Evolutionary conservation across 2,888 invertebrate genomes (phyloP).

Genomic region (Diarsia brunnea): DNA sequence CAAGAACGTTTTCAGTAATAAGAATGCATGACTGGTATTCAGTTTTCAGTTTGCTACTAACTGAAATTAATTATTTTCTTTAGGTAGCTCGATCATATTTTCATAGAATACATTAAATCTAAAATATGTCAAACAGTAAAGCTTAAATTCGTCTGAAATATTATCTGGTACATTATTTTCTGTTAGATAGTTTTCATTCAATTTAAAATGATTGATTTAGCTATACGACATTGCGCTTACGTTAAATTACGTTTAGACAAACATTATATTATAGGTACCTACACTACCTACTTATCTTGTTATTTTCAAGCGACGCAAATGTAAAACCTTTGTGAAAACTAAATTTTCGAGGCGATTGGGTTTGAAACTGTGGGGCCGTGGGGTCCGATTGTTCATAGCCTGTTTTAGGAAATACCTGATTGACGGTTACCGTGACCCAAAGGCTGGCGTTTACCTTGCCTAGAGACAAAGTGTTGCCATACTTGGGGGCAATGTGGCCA

Average conservation of each 20-base stretch:
- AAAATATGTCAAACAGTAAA: too few relatives aligned
- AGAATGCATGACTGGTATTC: constrained; percentile 33
- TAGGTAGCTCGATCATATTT: not conserved
- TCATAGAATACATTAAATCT: not conserved
- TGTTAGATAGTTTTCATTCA: constrained; percentile 1
- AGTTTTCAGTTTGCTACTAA: constrained; percentile 22
- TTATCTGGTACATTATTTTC: constrained; percentile 2
- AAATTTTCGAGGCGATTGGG: too few relatives aligned
- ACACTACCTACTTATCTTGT: constrained; percentile 2
- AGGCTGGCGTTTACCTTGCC: too few relatives aligned
- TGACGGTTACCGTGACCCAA: too few relatives aligned
- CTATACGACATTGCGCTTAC: not conserved
- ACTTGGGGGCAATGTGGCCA: too few relatives aligned
- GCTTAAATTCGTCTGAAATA: not conserved
- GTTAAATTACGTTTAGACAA: not conserved
- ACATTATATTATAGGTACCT: not conserved
- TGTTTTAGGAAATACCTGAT: too few relatives aligned
- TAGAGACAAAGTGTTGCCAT: too few relatives aligned
- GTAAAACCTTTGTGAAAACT: too few relatives aligned
- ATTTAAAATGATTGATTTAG: not conserved
- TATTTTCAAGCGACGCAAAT: not conserved
- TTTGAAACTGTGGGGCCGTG: too few relatives aligned
- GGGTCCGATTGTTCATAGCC: too few relatives aligned
- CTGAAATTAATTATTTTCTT: constrained; percentile 43
- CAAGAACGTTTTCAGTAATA: constrained; percentile 44